Percentiles rank a stretch among this genome's conserved stretches.
These are phyloP conservation scores for Leptopterna dolabrata DNA, from an alignment of 2,888 invertebrate species.

Conservation along the genomic window DNA sequence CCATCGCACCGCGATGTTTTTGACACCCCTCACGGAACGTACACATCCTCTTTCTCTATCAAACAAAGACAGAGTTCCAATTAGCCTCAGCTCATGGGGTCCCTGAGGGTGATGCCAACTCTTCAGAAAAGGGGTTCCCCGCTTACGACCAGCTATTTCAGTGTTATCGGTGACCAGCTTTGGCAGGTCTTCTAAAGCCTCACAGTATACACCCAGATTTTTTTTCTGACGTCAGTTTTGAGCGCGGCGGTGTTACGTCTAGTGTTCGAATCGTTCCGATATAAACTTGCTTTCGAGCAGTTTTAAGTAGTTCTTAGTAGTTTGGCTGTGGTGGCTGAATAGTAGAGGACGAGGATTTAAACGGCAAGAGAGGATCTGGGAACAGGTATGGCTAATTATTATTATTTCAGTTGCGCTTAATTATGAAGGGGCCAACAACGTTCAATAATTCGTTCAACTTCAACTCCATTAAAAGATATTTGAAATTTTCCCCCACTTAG, in stretches of 20 bases:
- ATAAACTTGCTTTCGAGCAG: background rate
- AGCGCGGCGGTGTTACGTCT: background rate
- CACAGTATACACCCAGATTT: background rate
- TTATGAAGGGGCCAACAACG: too few relatives aligned
- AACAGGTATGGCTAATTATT: too few relatives aligned
- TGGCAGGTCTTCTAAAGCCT: constrained; percentile 17
- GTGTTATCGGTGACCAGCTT: constrained; percentile 49
- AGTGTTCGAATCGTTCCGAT: background rate
- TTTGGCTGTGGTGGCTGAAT: too few relatives aligned
- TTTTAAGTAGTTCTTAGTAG: too few relatives aligned
- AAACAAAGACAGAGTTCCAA: background rate
- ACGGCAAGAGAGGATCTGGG: too few relatives aligned
- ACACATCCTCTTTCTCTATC: background rate
- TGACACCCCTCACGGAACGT: too few relatives aligned
- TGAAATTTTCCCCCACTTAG: too few relatives aligned
- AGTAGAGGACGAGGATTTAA: too few relatives aligned
- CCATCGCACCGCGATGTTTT: too few relatives aligned
- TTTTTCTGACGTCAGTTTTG: background rate
- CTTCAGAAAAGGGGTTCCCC: constrained; percentile 12
- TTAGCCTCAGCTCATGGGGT: background rate
- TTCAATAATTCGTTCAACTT: too few relatives aligned
- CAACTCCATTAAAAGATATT: too few relatives aligned
- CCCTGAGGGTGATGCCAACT: constrained; percentile 44
- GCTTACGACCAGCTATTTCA: constrained; percentile 44
- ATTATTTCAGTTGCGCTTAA: too few relatives aligned